Conservation (phyloP, 2,797 vertebrate genomes). For the Columba guinea region DNA sequence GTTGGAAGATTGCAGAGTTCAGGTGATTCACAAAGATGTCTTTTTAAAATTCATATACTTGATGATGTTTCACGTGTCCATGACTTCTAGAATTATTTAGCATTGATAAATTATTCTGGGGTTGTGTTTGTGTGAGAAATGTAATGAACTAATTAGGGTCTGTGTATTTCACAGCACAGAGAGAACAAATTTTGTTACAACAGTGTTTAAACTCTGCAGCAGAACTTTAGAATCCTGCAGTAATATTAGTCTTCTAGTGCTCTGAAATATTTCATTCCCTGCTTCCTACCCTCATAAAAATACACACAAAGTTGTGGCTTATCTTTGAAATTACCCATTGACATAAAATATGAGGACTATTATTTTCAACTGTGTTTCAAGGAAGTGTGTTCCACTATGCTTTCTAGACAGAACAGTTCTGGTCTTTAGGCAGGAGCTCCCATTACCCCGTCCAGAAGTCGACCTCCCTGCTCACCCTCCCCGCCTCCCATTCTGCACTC, state of each 20-base stretch:
- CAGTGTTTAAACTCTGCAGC: not conserved
- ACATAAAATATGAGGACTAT: constrained; percentile 52
- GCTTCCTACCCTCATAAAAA: constrained; percentile 49
- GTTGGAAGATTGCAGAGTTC: not conserved
- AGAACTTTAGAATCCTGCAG: not conserved
- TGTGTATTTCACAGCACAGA: not conserved
- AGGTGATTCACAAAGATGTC: not conserved
- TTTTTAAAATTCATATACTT: not conserved
- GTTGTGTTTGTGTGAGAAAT: not conserved
- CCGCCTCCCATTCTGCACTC: not conserved
- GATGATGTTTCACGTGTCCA: not conserved
- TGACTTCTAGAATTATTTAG: constrained; percentile 4
- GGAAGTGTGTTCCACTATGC: constrained; percentile 29
- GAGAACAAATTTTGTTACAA: not conserved
- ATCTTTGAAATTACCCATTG: constrained; percentile 60
- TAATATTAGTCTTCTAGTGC: constrained; percentile 14
- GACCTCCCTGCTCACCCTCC: not conserved
- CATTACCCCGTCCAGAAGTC: not conserved
- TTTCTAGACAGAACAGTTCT: constrained; percentile 19
- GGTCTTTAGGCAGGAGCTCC: not conserved
- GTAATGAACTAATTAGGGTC: not conserved
- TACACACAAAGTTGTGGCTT: constrained; percentile 29
- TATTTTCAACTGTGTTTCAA: constrained; percentile 52
- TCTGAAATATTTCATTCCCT: constrained; percentile 43
- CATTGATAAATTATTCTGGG: not conserved